phyloP scores from a whole-genome alignment of 2,797 vertebrate species.

The Siniperca scherzeri region DNA sequence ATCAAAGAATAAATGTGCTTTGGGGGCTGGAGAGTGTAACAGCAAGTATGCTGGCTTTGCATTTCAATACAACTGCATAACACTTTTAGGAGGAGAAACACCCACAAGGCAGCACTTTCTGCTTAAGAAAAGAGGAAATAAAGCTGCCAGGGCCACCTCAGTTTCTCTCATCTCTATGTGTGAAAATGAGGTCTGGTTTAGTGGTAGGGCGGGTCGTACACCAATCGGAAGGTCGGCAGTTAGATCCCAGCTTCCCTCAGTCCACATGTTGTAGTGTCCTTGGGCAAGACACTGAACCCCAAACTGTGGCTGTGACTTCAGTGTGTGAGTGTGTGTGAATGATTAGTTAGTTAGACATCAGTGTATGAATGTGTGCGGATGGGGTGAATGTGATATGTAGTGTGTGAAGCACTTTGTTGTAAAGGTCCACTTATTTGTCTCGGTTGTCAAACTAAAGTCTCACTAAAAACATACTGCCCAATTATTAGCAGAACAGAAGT shows the following conservation, averaged over 20 bases:
- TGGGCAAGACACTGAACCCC: too few relatives aligned
- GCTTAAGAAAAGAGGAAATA: conserved; percentile 13
- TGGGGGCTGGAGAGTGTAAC: background rate
- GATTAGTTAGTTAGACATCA: too few relatives aligned
- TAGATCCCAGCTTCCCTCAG: too few relatives aligned
- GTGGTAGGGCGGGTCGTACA: too few relatives aligned
- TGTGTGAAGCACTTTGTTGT: too few relatives aligned
- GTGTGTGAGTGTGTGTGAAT: too few relatives aligned
- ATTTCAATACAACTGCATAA: conserved; percentile 14
- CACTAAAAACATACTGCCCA: background rate
- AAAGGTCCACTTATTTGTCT: background rate
- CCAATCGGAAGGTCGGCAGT: too few relatives aligned
- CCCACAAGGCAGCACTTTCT: background rate
- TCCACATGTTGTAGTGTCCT: too few relatives aligned
- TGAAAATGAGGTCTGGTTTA: background rate
- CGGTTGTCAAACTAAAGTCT: background rate
- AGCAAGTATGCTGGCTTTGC: background rate
- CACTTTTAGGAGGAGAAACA: conserved; percentile 9
- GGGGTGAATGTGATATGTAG: too few relatives aligned
- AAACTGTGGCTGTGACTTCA: too few relatives aligned
- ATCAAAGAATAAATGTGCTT: conserved; percentile 1
- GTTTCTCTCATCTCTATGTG: background rate
- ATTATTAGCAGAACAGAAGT: background rate
- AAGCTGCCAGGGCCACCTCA: background rate
- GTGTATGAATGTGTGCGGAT: too few relatives aligned